Conservation (phyloP, 2,888 invertebrate genomes). For the Ormyrus pomaceus region DNA sequence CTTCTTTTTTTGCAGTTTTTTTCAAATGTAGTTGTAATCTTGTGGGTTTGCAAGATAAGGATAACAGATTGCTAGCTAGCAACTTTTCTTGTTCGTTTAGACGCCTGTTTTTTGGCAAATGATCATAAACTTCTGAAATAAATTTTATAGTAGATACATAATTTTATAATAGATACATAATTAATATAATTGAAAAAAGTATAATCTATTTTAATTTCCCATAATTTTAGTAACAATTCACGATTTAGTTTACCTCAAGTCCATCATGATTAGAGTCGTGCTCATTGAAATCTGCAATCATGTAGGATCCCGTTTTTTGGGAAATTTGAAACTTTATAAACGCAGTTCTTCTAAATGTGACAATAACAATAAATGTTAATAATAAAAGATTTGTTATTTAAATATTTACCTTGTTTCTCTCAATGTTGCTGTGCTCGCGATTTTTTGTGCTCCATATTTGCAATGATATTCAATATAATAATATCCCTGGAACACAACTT, state of each 20-base stretch:
- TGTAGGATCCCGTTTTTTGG: not conserved
- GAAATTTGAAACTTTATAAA: not conserved
- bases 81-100: not conserved
- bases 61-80: not conserved
- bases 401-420: too few relatives aligned
- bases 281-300: not conserved
- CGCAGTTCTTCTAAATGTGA: constrained; percentile 10
- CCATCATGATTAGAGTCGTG: constrained; percentile 8
- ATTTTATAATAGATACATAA: not conserved
- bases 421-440: too few relatives aligned
- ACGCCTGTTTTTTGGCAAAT: constrained; percentile 8
- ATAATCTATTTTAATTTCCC: too few relatives aligned
- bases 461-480: too few relatives aligned
- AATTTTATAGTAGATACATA: not conserved
- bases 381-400: too few relatives aligned
- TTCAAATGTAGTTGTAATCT: not conserved
- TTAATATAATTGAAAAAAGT: too few relatives aligned
- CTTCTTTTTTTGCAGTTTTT: constrained; percentile 4
- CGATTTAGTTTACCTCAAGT: not conserved
- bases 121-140: not conserved
- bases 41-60: constrained; percentile 2
- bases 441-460: too few relatives aligned
- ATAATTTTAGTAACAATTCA: not conserved
- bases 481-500: too few relatives aligned
- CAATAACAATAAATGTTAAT: not conserved